phyloP scores from a whole-genome alignment of 2,888 invertebrate species.

The Lutraria lutraria region DNA sequence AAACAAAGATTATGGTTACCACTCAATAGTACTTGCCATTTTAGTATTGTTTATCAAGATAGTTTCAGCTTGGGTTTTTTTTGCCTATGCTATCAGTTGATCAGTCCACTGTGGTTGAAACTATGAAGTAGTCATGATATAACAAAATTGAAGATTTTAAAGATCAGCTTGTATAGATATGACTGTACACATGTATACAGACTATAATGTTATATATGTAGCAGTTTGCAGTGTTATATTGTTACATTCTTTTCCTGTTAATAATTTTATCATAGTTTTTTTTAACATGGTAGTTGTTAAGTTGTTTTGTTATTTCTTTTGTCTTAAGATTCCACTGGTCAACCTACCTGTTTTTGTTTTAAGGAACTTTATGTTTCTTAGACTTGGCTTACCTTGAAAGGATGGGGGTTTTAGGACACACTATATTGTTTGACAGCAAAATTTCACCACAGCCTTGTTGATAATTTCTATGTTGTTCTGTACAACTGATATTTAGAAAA shows the following conservation, averaged over 20 bases:
- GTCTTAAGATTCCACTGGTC: no score
- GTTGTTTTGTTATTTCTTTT: neutral
- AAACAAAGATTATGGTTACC: neutral
- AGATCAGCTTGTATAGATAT: neutral
- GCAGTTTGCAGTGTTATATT: neutral
- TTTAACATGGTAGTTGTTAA: neutral
- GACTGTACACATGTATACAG: neutral
- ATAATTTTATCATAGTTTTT: neutral
- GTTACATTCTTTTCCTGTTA: conserved; percentile 6
- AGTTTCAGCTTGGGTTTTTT: neutral
- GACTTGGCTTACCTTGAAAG: neutral
- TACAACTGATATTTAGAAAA: no score
- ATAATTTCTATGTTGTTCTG: no score
- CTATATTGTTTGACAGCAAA: no score
- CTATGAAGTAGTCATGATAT: neutral
- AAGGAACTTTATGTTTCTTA: neutral
- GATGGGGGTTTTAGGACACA: neutral
- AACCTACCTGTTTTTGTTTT: no score
- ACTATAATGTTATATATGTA: neutral
- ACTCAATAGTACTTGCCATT: conserved; percentile 20
- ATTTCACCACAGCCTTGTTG: no score
- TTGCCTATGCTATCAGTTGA: neutral
- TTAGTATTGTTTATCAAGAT: conserved; percentile 20
- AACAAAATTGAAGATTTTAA: neutral
- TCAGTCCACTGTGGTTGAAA: neutral